Evolutionary conservation across 35 echinoderm and acorn worm species (phyloP).

Genomic region (Ophiothrix spiculata): DNA sequence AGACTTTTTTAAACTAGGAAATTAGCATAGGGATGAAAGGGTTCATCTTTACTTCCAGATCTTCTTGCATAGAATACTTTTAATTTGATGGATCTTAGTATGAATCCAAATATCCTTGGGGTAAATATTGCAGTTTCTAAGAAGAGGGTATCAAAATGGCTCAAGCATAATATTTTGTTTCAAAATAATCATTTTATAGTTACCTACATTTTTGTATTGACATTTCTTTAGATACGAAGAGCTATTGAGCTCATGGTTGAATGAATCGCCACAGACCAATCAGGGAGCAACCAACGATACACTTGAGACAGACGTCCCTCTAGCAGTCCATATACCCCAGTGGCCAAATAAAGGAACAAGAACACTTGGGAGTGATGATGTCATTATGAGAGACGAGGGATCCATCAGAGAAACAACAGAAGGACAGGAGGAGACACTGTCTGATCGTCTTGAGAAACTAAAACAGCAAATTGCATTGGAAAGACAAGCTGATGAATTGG

Average conservation of each 20-base stretch:
- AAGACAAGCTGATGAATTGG: background rate
- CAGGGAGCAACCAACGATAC: background rate
- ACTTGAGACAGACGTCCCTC: background rate
- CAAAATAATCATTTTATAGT: background rate
- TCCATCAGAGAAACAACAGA: background rate
- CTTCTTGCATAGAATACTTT: too few species aligned
- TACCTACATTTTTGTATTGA: background rate
- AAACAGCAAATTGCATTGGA: background rate
- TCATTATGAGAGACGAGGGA: background rate
- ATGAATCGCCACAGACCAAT: background rate
- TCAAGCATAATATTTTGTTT: background rate
- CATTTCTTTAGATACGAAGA: background rate
- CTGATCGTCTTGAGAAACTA: background rate
- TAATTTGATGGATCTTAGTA: too few species aligned
- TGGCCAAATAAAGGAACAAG: background rate
- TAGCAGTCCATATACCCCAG: background rate
- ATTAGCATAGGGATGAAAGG: too few species aligned
- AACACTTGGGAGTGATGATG: too few species aligned
- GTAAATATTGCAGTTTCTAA: too few species aligned
- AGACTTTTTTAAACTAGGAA: too few species aligned
- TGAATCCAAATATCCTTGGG: too few species aligned
- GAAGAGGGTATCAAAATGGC: background rate
- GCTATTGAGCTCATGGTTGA: background rate
- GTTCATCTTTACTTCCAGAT: too few species aligned
- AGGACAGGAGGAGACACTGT: background rate